These are phyloP conservation scores for Chiroxiphia lanceolata DNA, from an alignment of 2,797 vertebrate species.

Conservation along the genomic window DNA sequence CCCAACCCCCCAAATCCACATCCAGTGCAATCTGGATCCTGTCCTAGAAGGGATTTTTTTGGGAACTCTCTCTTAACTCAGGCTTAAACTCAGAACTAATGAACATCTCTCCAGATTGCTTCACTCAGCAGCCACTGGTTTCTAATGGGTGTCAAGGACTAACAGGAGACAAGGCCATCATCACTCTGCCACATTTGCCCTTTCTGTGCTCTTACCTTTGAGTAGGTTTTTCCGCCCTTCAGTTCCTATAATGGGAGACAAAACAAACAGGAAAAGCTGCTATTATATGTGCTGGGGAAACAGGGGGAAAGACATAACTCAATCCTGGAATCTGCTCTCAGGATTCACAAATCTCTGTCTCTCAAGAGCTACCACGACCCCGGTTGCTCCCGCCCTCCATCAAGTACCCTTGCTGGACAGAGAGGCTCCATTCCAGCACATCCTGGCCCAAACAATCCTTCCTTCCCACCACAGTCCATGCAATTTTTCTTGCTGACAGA, in stretches of 20 bases:
- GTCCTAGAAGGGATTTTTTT: neutral
- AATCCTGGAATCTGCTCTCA: neutral
- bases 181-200: neutral
- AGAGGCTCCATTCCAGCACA: neutral
- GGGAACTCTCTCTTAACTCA: neutral
- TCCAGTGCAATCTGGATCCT: conserved; percentile 44
- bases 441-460: neutral
- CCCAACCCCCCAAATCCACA: conserved; percentile 36
- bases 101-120: neutral
- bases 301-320: neutral
- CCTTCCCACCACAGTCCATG: neutral
- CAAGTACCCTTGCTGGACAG: neutral
- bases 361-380: neutral
- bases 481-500: neutral
- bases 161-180: neutral
- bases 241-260: conserved; percentile 88
- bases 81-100: neutral
- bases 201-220: conserved; percentile 86
- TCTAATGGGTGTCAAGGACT: neutral
- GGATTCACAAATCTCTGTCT: neutral
- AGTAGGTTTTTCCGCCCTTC: conserved; percentile 95
- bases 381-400: neutral
- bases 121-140: neutral
- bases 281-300: conserved; percentile 6
- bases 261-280: conserved; percentile 69